These are phyloP conservation scores for Holothuria glaberrima DNA, from an alignment of 35 echinoderm and acorn worm genomes.

Conservation along the genomic window DNA sequence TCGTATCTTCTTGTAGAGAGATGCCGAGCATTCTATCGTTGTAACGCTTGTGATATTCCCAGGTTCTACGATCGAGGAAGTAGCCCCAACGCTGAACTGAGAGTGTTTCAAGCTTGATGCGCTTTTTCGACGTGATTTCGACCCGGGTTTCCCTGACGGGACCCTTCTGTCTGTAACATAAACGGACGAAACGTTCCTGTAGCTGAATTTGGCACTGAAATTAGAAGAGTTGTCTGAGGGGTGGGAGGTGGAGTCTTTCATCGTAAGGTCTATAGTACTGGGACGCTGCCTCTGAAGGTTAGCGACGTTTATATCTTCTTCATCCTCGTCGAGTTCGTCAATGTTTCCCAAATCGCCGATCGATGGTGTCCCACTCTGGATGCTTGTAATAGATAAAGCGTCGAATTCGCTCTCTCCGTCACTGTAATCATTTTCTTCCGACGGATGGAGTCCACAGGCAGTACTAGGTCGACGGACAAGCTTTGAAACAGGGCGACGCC, in stretches of 20 bases:
- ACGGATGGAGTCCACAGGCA: not conserved
- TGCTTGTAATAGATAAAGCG: conserved; percentile 25
- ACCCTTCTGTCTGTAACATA: no score
- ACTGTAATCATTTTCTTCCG: not conserved
- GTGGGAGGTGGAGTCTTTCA: not conserved
- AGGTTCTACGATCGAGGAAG: not conserved
- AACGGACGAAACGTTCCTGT: not conserved
- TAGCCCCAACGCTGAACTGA: not conserved
- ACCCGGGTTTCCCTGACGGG: not conserved
- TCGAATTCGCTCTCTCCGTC: conserved; percentile 9
- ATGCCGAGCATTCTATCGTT: conserved; percentile 17
- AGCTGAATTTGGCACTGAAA: not conserved
- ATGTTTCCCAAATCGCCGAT: not conserved
- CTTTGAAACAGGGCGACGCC: not conserved
- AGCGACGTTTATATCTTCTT: not conserved
- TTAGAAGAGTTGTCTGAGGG: not conserved
- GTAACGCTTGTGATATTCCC: not conserved
- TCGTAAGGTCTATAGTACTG: not conserved
- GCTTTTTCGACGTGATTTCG: conserved; percentile 25
- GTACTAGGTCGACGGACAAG: not conserved
- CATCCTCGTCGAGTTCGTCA: conserved; percentile 19
- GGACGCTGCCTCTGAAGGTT: no score
- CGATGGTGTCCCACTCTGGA: conserved; percentile 26
- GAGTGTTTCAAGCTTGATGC: not conserved
- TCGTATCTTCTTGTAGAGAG: conserved; percentile 41